phyloP scores from a whole-genome alignment of 2,113 vertebrate genomes.

The Eleginops maclovinus region DNA sequence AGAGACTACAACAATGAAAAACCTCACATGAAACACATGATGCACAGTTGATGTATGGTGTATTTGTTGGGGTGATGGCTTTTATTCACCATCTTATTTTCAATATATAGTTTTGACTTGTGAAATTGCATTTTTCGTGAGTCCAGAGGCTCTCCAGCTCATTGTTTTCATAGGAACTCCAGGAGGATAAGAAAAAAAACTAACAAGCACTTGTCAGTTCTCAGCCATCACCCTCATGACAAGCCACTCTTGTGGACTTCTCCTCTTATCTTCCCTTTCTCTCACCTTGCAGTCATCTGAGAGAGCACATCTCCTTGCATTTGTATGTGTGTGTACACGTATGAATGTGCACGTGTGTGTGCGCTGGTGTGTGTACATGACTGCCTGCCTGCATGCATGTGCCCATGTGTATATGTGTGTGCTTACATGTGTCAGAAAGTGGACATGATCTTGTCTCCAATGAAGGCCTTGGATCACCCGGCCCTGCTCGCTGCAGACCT shows the following conservation, averaged over 20 bases:
- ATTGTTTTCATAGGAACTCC: slow-evolving; percentile 73
- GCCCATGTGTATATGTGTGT: slow-evolving; percentile 63
- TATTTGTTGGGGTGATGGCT: not conserved
- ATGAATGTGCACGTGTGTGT: slow-evolving; percentile 11
- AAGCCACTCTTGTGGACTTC: slow-evolving; percentile 90
- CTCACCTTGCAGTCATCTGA: slow-evolving; percentile 81
- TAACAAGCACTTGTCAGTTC: slow-evolving; percentile 95
- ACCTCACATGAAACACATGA: slow-evolving; percentile 4
- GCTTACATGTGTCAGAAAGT: slow-evolving; percentile 78
- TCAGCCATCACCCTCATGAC: slow-evolving; percentile 87
- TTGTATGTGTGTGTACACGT: slow-evolving; percentile 61
- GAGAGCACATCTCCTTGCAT: slow-evolving; percentile 82
- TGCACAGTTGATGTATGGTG: not conserved
- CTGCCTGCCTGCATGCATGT: slow-evolving; percentile 31
- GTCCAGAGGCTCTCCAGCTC: slow-evolving; percentile 40
- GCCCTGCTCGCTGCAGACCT: slow-evolving; percentile 93
- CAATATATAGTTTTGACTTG: slow-evolving; percentile 23
- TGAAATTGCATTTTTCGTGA: slow-evolving; percentile 38
- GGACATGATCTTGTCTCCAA: slow-evolving; percentile 88
- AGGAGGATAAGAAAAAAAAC: slow-evolving; percentile 87
- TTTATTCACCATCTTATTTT: slow-evolving; percentile 14
- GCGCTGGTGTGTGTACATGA: slow-evolving; percentile 7
- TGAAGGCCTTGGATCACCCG: slow-evolving; percentile 91
- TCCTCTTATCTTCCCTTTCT: slow-evolving; percentile 89
- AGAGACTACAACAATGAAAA: slow-evolving; percentile 8